Evolutionary conservation across 2,888 invertebrate genomes (phyloP).

Genomic region (Eupithecia exiguata): DNA sequence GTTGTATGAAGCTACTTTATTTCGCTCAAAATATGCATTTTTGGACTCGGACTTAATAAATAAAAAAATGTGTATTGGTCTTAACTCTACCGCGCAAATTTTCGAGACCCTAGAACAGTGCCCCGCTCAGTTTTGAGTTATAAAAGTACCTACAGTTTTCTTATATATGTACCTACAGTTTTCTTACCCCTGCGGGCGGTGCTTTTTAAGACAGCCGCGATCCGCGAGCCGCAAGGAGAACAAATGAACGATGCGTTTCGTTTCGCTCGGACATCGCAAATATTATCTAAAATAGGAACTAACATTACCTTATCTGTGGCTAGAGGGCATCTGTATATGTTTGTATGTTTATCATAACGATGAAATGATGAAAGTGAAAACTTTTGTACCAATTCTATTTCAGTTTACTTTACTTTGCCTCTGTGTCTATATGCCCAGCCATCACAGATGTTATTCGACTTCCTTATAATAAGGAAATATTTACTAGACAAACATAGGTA

Average conservation of each 20-base stretch:
- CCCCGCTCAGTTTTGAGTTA: too few relatives aligned
- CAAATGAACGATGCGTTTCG: too few relatives aligned
- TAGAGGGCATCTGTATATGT: background rate
- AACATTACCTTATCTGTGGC: too few relatives aligned
- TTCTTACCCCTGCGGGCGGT: too few relatives aligned
- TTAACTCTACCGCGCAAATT: background rate
- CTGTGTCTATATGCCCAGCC: background rate
- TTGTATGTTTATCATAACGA: background rate
- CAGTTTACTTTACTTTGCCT: background rate
- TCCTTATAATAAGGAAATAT: constrained; percentile 33
- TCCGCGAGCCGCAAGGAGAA: too few relatives aligned
- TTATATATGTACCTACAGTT: too few relatives aligned
- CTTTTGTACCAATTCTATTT: background rate
- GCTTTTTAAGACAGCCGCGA: too few relatives aligned
- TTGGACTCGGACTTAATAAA: background rate
- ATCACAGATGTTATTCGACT: constrained; percentile 8
- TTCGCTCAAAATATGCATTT: background rate
- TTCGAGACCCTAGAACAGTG: background rate
- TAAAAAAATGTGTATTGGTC: background rate
- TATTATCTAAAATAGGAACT: too few relatives aligned
- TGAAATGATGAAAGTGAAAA: background rate
- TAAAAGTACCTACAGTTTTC: too few relatives aligned
- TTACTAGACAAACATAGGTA: constrained; percentile 2
- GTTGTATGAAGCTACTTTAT: background rate
- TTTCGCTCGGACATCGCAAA: too few relatives aligned